These are phyloP conservation scores for Pecten maximus DNA, from an alignment of 2,888 invertebrate species.

Conservation along the genomic window DNA sequence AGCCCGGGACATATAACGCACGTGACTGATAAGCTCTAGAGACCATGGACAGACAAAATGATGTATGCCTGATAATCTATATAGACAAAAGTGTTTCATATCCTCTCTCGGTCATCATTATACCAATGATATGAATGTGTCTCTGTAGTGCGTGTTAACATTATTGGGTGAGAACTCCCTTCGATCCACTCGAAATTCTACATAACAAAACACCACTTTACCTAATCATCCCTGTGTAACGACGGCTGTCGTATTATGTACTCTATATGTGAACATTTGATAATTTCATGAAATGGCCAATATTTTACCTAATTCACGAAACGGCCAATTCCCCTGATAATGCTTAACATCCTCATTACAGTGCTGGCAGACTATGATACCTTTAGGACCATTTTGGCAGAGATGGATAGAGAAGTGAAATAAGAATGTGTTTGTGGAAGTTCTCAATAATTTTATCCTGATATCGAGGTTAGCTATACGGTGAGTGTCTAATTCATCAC, in stretches of 20 bases:
- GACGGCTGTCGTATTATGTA: neutral
- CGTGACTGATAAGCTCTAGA: too few relatives aligned
- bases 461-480: neutral
- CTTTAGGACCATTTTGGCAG: neutral
- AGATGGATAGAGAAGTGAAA: neutral
- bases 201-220: neutral
- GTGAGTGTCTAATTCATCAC: conserved; percentile 21
- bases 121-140: neutral
- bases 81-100: too few relatives aligned
- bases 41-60: too few relatives aligned
- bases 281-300: conserved; percentile 2
- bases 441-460: neutral
- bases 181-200: neutral
- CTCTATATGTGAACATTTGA: neutral
- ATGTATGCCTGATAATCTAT: too few relatives aligned
- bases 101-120: neutral
- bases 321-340: neutral
- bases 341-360: neutral
- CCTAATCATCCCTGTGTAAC: neutral
- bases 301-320: conserved; percentile 27
- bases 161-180: neutral
- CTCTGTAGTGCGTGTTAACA: neutral
- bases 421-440: neutral
- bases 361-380: neutral
- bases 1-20: too few relatives aligned